Percentiles rank a stretch among this genome's conserved stretches.
phyloP scores from a whole-genome alignment of 2,888 invertebrate species.

The Scrobipalpa costella region DNA sequence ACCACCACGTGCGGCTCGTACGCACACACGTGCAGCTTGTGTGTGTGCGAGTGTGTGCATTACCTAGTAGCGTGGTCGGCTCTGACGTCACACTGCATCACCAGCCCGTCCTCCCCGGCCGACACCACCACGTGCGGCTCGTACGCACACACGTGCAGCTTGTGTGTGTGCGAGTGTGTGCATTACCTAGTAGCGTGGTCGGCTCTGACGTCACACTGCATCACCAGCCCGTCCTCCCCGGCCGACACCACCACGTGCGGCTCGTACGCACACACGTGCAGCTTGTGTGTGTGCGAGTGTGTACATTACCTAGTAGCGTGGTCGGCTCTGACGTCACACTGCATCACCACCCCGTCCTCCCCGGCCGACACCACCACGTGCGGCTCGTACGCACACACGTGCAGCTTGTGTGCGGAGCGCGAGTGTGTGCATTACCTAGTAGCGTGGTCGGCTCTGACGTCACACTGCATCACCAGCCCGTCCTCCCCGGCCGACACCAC shows the following conservation, averaged over 20 bases:
- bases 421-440: constrained; percentile 81
- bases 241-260: constrained; percentile 91
- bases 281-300: constrained; percentile 91
- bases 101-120: constrained; percentile 93
- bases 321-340: constrained; percentile 89
- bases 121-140: constrained; percentile 90
- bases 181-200: constrained; percentile 80
- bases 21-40: constrained; percentile 90
- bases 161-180: constrained; percentile 90
- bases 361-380: constrained; percentile 92
- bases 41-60: constrained; percentile 87
- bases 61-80: constrained; percentile 78
- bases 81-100: constrained; percentile 91
- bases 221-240: constrained; percentile 93
- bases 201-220: constrained; percentile 90
- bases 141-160: constrained; percentile 88
- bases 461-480: constrained; percentile 89
- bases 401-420: constrained; percentile 92
- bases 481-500: constrained; percentile 95
- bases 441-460: constrained; percentile 87
- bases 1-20: constrained; percentile 89
- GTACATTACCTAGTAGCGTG: constrained; percentile 81
- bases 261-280: constrained; percentile 87
- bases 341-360: constrained; percentile 91
- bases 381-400: constrained; percentile 87